phyloP scores from a whole-genome alignment of 2,888 invertebrate genomes.

The Pocota personata region DNA sequence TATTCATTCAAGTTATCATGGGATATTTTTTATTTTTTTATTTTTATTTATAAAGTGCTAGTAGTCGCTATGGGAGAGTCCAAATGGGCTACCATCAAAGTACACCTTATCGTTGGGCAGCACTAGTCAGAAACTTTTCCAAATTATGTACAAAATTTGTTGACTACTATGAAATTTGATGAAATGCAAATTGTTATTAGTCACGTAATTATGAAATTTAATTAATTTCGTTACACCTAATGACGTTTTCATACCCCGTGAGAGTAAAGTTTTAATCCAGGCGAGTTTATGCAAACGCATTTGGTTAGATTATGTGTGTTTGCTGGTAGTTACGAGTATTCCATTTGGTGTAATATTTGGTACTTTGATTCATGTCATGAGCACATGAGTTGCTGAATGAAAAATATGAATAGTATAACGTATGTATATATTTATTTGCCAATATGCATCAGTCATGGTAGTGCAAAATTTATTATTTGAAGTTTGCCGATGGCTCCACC shows the following conservation, averaged over 20 bases:
- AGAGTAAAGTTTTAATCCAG: not conserved
- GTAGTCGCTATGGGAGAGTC: not conserved
- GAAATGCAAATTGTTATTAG: constrained; percentile 45
- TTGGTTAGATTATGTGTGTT: not conserved
- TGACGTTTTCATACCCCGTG: constrained; percentile 23
- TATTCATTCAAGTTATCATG: constrained; percentile 42
- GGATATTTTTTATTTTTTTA: not conserved
- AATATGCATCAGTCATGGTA: too few relatives aligned
- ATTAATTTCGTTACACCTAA: constrained; percentile 21
- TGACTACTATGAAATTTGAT: constrained; percentile 31
- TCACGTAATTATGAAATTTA: constrained; percentile 31
- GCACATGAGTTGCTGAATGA: too few relatives aligned
- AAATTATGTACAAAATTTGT: constrained; percentile 16
- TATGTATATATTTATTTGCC: too few relatives aligned
- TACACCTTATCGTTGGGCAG: constrained; percentile 12
- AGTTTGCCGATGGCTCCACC: too few relatives aligned
- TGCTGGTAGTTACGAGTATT: not conserved
- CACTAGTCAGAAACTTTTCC: constrained; percentile 22
- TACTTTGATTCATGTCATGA: not conserved
- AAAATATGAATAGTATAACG: too few relatives aligned
- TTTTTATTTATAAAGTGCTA: constrained; percentile 24
- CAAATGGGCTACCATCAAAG: constrained; percentile 3
- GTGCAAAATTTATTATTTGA: too few relatives aligned
- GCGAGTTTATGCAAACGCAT: not conserved
- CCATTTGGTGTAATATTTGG: not conserved